Conservation (phyloP, 30 jellyfish, hydroid and myxozoan genomes). For the Catostylus mosaicus region DNA sequence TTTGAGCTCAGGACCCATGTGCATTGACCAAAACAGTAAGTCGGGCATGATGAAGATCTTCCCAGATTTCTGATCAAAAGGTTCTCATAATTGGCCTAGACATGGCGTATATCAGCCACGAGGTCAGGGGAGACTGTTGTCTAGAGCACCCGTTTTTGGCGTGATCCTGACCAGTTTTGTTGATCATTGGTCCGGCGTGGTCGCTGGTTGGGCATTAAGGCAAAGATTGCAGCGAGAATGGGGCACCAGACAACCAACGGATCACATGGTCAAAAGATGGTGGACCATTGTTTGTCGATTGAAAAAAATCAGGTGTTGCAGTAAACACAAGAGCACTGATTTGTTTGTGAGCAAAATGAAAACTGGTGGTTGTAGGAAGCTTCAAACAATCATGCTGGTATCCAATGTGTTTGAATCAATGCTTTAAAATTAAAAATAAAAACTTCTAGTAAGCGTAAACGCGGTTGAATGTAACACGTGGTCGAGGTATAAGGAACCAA, state of each 20-base stretch:
- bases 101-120: constrained; percentile 13
- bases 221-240: constrained; percentile 36
- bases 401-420: not conserved
- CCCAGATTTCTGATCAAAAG: constrained; percentile 48
- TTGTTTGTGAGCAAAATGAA: not conserved
- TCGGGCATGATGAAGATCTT: not conserved
- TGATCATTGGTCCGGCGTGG: constrained; percentile 79
- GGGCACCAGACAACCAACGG: constrained; percentile 50
- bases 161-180: constrained; percentile 59
- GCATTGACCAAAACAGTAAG: constrained; percentile 27
- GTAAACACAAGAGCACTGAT: constrained; percentile 42
- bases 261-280: constrained; percentile 80
- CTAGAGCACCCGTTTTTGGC: constrained; percentile 33
- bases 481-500: too few relatives aligned
- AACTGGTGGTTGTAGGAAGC: constrained; percentile 15
- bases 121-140: constrained; percentile 29
- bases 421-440: not conserved
- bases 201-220: constrained; percentile 64
- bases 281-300: constrained; percentile 33
- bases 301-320: not conserved
- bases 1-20: constrained; percentile 25
- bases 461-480: too few relatives aligned
- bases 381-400: not conserved
- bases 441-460: not conserved
- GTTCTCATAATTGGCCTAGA: not conserved